Conservation (phyloP, 2,888 invertebrate genomes). For the Lepidochrysops patricia region DNA sequence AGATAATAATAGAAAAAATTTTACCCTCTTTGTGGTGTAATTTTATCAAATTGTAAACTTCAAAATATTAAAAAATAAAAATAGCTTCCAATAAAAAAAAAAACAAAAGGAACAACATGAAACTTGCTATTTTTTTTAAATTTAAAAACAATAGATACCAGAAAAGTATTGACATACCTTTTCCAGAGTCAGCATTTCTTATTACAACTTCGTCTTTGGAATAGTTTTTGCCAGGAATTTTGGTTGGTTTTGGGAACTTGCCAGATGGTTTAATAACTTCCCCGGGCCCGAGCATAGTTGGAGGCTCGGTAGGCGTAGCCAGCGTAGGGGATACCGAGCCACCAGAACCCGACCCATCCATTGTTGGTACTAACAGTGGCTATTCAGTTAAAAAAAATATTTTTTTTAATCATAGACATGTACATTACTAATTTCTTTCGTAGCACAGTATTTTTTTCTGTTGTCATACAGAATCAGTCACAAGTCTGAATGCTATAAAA, state of each 20-base stretch:
- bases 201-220: slow-evolving; percentile 97
- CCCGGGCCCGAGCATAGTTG: slow-evolving; percentile 82
- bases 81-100: too few species aligned
- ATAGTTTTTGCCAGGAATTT: slow-evolving; percentile 93
- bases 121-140: not conserved
- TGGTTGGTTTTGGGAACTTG: slow-evolving; percentile 90
- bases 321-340: slow-evolving; percentile 74
- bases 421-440: too few species aligned
- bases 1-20: not conserved
- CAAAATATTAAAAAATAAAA: too few species aligned
- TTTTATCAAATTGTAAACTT: not conserved
- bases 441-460: too few species aligned
- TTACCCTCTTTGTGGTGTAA: not conserved
- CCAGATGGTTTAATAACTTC: slow-evolving; percentile 91
- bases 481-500: too few species aligned
- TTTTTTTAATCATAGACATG: too few species aligned
- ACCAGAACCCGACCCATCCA: slow-evolving; percentile 67
- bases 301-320: slow-evolving; percentile 69
- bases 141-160: not conserved
- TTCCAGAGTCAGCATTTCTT: slow-evolving; percentile 95
- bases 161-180: slow-evolving; percentile 77
- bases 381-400: slow-evolving; percentile 24
- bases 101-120: too few species aligned
- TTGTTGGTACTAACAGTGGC: slow-evolving; percentile 66
- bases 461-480: too few species aligned